A percentile compares a stretch with the other conserved stretches of the same genome.
These are phyloP conservation scores for Nibea albiflora DNA, from an alignment of 2,113 vertebrate genomes.

Conservation along the genomic window DNA sequence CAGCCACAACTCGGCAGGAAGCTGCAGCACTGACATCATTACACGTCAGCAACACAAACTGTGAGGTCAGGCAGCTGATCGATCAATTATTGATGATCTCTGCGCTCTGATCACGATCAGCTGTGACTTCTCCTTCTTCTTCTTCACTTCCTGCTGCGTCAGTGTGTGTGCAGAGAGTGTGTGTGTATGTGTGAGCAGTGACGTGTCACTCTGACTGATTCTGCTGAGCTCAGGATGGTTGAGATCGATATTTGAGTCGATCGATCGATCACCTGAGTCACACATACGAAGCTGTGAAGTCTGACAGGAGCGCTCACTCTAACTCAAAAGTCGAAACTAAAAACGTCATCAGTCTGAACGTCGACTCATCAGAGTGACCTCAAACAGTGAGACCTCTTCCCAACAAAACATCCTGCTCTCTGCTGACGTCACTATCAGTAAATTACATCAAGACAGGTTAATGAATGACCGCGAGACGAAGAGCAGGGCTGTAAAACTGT, in stretches of 20 bases:
- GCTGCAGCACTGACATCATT: conserved; percentile 28
- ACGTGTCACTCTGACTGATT: conserved; percentile 28
- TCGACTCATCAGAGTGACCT: too few species aligned
- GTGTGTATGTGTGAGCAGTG: fast-evolving
- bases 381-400: background rate
- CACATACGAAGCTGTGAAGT: background rate
- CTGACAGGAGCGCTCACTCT: too few species aligned
- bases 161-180: background rate
- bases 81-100: background rate
- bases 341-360: too few species aligned
- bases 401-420: too few species aligned
- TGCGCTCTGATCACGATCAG: background rate
- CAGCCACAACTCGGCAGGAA: conserved; percentile 66
- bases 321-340: too few species aligned
- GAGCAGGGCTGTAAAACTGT: background rate
- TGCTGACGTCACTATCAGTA: conserved; percentile 1
- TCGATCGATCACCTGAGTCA: background rate
- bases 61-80: background rate
- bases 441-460: background rate
- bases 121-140: background rate
- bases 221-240: background rate
- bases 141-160: conserved; percentile 8
- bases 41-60: background rate
- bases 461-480: background rate
- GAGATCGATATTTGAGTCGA: too few species aligned